Base-by-base conservation (phyloP, 2,888 invertebrate genomes). In the Myopa testacea region DNA sequence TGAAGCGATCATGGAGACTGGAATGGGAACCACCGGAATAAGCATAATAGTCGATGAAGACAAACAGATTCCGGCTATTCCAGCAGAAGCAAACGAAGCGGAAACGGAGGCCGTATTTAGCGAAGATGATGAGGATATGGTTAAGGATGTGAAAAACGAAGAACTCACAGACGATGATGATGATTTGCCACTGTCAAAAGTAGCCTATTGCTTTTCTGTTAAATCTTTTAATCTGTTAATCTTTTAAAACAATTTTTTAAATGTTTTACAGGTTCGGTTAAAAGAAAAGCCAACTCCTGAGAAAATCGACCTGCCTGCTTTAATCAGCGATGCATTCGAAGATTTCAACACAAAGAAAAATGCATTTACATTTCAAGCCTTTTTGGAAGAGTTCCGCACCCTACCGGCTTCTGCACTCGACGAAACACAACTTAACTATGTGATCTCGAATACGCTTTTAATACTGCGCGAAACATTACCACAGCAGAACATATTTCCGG, bases 151-250 rank as follows among this genome's bases (percentile, higher is more conserved):
- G 60, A 89, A 88, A 81, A 87, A 82, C 40, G 89, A 89, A 16
- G 90, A 90, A 76, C 86, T 89, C 75, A 90, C 90, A 1, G 89
- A 90, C 78, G 90, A 90, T 76, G 90, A 90, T 77, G 95, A 95
- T 84, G 95, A 95, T 86, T 91, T 95, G 82, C 95, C 95, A 10
- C 87, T 95, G 40, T 95, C 95, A 3, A 94, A 95, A 90, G 93
- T 95, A 55, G 91, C 34, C 19, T 38, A 12, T 34, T 60, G 7
- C 14, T n/a, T 50, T 10, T 50, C 16, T 12, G 62, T 63, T 34
- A 14, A 55, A 45, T n/a, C 4, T 14, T 38, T 45, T 50, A 40
- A 38, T 45, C 4, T 0, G 65, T n/a, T 67, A 52, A 45, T 74
- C n/a, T 68, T 38, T 74, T 14, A 72, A 38, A 14, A 55, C 55